Evolutionary conservation across 2,888 invertebrate species (phyloP).

Genomic region (Priocnemis perturbator): DNA sequence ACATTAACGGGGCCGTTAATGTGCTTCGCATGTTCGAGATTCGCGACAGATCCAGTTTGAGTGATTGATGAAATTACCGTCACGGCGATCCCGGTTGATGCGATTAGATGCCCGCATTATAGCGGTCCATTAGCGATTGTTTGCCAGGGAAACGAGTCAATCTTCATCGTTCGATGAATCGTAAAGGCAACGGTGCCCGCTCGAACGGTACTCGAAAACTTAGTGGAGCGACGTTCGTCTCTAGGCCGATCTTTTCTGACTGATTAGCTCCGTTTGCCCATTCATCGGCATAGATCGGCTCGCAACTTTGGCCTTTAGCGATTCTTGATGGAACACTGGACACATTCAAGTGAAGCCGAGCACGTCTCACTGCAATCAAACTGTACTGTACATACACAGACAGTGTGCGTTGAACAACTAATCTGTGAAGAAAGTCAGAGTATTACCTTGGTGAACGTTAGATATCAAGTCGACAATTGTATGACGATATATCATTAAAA

Average conservation of each 20-base stretch:
- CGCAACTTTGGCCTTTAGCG: conserved; percentile 26
- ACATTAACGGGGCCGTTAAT: too few species aligned
- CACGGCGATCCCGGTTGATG: conserved; percentile 27
- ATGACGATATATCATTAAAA: conserved; percentile 19
- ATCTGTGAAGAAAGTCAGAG: too few species aligned
- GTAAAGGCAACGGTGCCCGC: conserved; percentile 41
- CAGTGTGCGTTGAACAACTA: too few species aligned
- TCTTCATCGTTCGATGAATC: conserved; percentile 59
- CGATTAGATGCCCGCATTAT: conserved; percentile 60
- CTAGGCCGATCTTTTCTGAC: conserved; percentile 63
- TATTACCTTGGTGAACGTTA: too few species aligned
- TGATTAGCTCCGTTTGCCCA: conserved; percentile 62
- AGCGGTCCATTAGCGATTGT: conserved; percentile 67
- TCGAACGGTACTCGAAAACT: conserved; percentile 52
- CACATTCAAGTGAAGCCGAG: neutral
- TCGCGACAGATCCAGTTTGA: too few species aligned
- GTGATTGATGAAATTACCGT: neutral
- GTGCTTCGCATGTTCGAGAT: too few species aligned
- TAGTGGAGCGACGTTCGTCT: conserved; percentile 57
- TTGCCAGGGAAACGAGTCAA: conserved; percentile 60
- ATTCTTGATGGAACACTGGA: conserved; percentile 12
- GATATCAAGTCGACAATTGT: too few species aligned
- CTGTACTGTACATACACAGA: too few species aligned
- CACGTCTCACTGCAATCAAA: too few species aligned
- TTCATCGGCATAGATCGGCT: conserved; percentile 46